Percentiles rank a stretch among this genome's conserved stretches.
Conservation (phyloP, 2,797 vertebrate genomes). For the Avahi laniger region DNA sequence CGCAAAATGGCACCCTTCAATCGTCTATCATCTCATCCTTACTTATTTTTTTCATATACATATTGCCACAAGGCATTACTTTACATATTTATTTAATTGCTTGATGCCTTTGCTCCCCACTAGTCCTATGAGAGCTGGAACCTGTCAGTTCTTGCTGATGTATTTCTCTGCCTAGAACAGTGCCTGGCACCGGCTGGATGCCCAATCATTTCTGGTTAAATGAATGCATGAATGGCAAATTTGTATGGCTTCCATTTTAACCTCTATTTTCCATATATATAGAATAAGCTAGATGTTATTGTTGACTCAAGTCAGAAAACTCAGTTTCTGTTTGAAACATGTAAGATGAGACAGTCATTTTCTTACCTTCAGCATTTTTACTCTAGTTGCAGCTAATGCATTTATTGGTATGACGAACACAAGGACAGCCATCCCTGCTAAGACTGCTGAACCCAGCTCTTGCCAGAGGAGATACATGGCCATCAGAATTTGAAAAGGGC, state of each 20-base stretch:
- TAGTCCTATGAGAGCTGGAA: neutral
- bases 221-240: neutral
- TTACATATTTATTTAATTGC: neutral
- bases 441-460: slow-evolving; percentile 79
- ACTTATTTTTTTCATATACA: neutral
- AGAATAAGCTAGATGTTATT: neutral
- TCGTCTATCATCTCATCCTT: neutral
- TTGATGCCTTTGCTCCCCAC: neutral
- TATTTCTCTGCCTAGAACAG: neutral
- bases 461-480: slow-evolving; percentile 81
- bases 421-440: slow-evolving; percentile 79
- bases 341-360: neutral
- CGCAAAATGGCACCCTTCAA: neutral
- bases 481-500: slow-evolving; percentile 81
- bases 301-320: neutral
- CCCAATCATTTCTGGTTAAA: neutral
- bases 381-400: slow-evolving; percentile 74
- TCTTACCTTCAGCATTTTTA: slow-evolving; percentile 82
- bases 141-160: neutral
- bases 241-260: neutral
- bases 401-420: slow-evolving; percentile 81
- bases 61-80: neutral
- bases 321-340: neutral
- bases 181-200: neutral
- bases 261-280: neutral